Evolutionary conservation across 2,797 vertebrate genomes (phyloP).

Genomic region (Muscicapa striata): DNA sequence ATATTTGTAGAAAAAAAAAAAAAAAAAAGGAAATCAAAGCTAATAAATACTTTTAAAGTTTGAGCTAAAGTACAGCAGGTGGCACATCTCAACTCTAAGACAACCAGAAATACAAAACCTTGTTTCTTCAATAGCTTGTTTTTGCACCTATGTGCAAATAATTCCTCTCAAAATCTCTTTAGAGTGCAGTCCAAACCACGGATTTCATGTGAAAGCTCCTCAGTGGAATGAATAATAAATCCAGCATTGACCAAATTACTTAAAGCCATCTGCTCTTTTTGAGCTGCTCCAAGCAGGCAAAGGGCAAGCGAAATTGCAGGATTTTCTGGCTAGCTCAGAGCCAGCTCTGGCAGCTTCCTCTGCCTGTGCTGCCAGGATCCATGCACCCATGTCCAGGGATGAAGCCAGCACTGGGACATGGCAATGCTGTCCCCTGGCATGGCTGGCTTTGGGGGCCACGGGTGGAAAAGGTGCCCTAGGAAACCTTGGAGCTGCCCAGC

Average conservation of each 20-base stretch:
- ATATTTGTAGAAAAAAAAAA: background rate
- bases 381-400: fast-evolving
- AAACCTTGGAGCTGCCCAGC: background rate
- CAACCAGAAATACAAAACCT: background rate
- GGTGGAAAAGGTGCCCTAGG: background rate
- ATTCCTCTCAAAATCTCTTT: background rate
- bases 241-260: background rate
- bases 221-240: background rate
- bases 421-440: fast-evolving
- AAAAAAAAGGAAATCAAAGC: background rate
- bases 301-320: background rate
- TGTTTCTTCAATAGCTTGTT: background rate
- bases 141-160: background rate
- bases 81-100: background rate
- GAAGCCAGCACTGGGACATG: fast-evolving
- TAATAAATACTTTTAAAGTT: background rate
- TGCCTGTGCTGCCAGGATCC: background rate
- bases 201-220: background rate
- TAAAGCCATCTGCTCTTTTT: background rate
- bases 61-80: background rate
- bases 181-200: background rate
- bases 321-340: background rate
- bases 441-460: fast-evolving
- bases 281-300: background rate
- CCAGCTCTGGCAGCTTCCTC: background rate